phyloP scores from a whole-genome alignment of 1,140 invertebrate genomes.

The Sarcophaga bullata region DNA sequence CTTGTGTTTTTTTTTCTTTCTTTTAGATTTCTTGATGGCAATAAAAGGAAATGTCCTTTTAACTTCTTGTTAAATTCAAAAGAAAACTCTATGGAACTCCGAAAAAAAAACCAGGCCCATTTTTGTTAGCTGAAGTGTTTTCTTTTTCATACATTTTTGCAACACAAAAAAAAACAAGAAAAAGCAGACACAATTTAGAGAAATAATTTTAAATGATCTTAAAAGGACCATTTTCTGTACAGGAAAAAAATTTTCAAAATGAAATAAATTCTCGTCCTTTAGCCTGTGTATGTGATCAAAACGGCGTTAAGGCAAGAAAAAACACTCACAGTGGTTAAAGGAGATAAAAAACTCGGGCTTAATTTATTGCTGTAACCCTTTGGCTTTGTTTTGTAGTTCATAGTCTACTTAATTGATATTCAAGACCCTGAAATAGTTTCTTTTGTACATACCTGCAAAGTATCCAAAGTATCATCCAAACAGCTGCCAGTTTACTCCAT shows the following conservation, averaged over 20 bases:
- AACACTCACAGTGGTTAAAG: neutral
- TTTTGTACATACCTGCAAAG: too few species aligned
- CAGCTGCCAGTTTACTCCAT: too few species aligned
- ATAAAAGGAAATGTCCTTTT: conserved; percentile 26
- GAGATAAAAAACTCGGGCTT: neutral
- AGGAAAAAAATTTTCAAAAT: neutral
- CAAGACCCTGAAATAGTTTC: too few species aligned
- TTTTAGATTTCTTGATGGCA: neutral
- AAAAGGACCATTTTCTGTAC: neutral
- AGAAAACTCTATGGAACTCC: neutral
- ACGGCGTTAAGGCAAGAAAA: neutral
- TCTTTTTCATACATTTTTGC: neutral
- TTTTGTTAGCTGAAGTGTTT: neutral
- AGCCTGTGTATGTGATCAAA: neutral
- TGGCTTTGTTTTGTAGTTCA: too few species aligned
- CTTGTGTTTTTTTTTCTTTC: neutral
- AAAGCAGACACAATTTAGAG: too few species aligned
- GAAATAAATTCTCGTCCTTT: neutral
- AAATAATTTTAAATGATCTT: conserved; percentile 16
- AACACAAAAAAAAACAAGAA: neutral
- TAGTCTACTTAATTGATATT: too few species aligned
- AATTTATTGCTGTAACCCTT: too few species aligned
- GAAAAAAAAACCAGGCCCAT: conserved; percentile 3
- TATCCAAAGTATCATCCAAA: too few species aligned
- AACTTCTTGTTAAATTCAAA: conserved; percentile 11